phyloP scores from a whole-genome alignment of 2,797 vertebrate species.

The Diglossa cyanea region DNA sequence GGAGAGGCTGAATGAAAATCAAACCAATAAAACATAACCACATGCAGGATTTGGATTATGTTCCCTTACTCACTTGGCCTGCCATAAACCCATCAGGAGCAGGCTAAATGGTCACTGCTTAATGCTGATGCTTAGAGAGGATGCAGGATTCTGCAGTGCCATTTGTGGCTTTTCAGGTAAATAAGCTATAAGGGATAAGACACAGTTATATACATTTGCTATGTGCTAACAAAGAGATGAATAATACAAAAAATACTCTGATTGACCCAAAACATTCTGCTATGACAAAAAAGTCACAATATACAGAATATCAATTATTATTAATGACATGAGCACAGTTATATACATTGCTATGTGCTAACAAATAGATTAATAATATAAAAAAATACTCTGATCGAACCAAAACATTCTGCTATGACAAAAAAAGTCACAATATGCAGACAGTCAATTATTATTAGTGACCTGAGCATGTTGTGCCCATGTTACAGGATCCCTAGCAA shows the following conservation, averaged over 20 bases:
- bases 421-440: not conserved
- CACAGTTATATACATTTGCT: not conserved
- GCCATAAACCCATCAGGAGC: not conserved
- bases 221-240: not conserved
- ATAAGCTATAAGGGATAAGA: not conserved
- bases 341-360: not conserved
- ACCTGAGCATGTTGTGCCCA: not conserved
- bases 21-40: not conserved
- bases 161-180: not conserved
- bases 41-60: not conserved
- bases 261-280: not conserved
- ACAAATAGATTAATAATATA: not conserved
- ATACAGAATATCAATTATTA: not conserved
- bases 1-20: not conserved
- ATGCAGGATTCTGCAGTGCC: not conserved
- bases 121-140: not conserved
- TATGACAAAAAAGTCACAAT: not conserved
- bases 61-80: not conserved
- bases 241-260: not conserved
- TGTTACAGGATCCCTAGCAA: rapidly evolving
- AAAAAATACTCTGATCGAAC: not conserved
- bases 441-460: not conserved
- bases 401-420: not conserved
- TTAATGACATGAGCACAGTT: not conserved
- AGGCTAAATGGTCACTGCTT: not conserved